Evolutionary conservation across 2,113 vertebrate genomes (phyloP).

Genomic region (Tylochromis polylepis): DNA sequence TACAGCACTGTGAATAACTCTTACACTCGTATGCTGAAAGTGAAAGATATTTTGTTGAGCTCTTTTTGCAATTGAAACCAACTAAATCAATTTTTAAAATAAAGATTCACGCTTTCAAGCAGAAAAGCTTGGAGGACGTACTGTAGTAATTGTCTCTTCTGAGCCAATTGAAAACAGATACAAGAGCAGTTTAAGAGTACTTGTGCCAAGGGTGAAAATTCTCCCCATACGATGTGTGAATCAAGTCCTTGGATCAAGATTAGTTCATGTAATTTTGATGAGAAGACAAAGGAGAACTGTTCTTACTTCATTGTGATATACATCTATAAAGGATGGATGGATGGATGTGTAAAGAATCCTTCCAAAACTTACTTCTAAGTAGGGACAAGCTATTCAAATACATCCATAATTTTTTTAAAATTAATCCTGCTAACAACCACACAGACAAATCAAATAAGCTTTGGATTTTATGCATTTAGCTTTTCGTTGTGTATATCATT

Average conservation of each 20-base stretch:
- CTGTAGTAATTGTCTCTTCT: neutral
- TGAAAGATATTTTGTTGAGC: neutral
- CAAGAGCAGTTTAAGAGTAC: neutral
- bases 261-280: too few relatives aligned
- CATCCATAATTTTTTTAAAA: rapidly evolving
- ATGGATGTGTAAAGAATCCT: neutral
- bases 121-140: neutral
- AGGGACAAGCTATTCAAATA: neutral
- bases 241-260: too few relatives aligned
- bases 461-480: neutral
- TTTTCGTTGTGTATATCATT: neutral
- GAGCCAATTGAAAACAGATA: neutral
- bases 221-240: too few relatives aligned
- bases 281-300: too few relatives aligned
- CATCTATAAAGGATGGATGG: neutral
- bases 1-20: neutral
- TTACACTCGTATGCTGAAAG: neutral
- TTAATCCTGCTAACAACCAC: neutral
- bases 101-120: neutral
- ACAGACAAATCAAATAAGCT: neutral
- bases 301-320: neutral
- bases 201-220: too few relatives aligned
- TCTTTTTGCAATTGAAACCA: neutral
- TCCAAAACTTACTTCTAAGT: too few relatives aligned
- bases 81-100: neutral